Evolutionary conservation across 2,797 vertebrate species (phyloP).

Genomic region (Macroramphosus scolopax): DNA sequence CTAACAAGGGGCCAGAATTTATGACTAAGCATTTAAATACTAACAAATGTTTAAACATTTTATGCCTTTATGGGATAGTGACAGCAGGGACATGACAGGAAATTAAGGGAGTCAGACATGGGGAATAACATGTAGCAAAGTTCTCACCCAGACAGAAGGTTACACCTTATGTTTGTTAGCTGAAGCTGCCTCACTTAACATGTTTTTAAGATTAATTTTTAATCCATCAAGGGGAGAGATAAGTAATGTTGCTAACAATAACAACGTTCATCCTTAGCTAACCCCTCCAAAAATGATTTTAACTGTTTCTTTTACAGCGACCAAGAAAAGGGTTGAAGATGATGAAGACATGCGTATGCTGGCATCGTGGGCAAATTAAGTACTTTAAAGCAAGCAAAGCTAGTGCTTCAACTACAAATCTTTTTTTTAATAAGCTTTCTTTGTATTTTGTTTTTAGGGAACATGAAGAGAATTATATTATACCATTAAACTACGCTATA

Average conservation of each 20-base stretch:
- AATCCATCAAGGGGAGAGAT: background rate
- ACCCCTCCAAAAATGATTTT: background rate
- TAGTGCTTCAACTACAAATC: too few species aligned
- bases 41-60: too few species aligned
- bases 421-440: constrained; percentile 1
- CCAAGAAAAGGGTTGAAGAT: constrained; percentile 76
- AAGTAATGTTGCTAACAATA: background rate
- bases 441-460: constrained; percentile 22
- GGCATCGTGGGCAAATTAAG: constrained; percentile 71
- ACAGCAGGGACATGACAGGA: too few species aligned
- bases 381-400: background rate
- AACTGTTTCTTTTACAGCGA: constrained; percentile 53
- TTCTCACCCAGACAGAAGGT: too few species aligned
- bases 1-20: too few species aligned
- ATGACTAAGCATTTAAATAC: too few species aligned
- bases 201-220: background rate
- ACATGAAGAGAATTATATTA: constrained; percentile 23
- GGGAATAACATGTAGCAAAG: too few species aligned
- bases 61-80: too few species aligned
- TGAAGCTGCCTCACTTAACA: background rate
- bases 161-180: too few species aligned
- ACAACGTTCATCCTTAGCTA: background rate
- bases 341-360: constrained; percentile 79
- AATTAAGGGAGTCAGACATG: too few species aligned
- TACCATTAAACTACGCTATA: background rate